Evolutionary conservation across 1,140 invertebrate species (phyloP).

Genomic region (Neodiprion pinetum): DNA sequence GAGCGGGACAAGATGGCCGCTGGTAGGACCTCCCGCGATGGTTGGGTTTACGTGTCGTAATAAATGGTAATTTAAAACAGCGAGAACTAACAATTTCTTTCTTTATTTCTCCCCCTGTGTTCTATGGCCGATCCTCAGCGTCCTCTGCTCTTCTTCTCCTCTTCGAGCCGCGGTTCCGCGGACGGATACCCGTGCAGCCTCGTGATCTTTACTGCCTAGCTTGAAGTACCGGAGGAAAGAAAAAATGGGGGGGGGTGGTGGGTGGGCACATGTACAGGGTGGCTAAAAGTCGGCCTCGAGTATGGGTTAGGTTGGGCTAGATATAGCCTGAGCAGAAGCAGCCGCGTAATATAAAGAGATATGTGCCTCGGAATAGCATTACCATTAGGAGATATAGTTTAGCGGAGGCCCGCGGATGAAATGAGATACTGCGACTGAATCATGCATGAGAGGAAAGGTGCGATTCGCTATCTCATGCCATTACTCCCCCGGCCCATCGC

Average conservation of each 20-base stretch:
- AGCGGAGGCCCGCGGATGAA: constrained; percentile 57
- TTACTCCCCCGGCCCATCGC: constrained; percentile 23
- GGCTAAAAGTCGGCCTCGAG: neutral
- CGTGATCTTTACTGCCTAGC: constrained; percentile 1
- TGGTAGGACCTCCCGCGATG: constrained; percentile 44
- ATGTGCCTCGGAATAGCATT: constrained; percentile 60
- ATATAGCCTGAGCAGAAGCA: neutral
- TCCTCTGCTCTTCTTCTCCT: neutral
- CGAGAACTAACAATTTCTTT: constrained; percentile 64
- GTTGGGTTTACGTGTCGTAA: constrained; percentile 61
- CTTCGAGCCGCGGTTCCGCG: neutral
- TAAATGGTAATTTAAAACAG: constrained; percentile 66
- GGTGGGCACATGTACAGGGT: neutral
- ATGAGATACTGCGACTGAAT: constrained; percentile 63
- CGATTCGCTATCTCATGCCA: constrained; percentile 49
- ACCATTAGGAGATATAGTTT: constrained; percentile 63
- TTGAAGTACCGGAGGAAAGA: neutral
- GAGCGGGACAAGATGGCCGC: constrained; percentile 59
- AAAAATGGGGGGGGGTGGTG: neutral
- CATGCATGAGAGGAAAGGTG: constrained; percentile 60
- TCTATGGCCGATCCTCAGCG: neutral
- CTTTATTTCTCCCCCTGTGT: constrained; percentile 52
- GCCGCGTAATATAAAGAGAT: constrained; percentile 61
- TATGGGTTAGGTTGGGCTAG: neutral
- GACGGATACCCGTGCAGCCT: neutral